A percentile compares a stretch with the other conserved stretches of the same genome.
phyloP scores from a whole-genome alignment of 2,797 vertebrate genomes.

The Mycteria americana region DNA sequence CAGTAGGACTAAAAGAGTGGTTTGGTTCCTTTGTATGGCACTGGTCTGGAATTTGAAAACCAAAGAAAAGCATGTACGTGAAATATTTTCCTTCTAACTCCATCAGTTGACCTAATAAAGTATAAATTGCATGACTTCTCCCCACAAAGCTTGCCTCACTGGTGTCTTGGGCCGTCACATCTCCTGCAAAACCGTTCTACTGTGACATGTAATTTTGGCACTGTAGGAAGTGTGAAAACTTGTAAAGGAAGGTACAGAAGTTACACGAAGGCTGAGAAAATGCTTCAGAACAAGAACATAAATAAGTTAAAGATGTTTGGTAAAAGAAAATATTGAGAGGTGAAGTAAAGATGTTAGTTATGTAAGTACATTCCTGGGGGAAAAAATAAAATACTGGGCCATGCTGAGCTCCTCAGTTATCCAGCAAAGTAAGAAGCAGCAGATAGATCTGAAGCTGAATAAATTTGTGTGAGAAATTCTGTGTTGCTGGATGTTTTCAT shows the following conservation, averaged over 20 bases:
- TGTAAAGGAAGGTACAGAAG: neutral
- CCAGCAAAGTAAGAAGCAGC: neutral
- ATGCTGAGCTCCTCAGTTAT: neutral
- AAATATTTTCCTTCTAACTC: neutral
- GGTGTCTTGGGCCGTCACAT: neutral
- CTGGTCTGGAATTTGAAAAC: neutral
- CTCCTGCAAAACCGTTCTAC: neutral
- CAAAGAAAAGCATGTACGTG: neutral
- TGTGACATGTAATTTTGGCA: neutral
- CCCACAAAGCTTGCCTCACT: neutral
- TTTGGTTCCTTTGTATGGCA: neutral
- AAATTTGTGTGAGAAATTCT: neutral
- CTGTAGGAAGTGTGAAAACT: neutral
- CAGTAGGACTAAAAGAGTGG: neutral
- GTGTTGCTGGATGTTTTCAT: neutral
- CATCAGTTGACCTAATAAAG: neutral
- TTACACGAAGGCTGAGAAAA: neutral
- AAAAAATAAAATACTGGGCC: neutral
- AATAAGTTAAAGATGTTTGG: neutral
- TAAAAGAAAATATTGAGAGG: neutral
- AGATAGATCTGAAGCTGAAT: neutral
- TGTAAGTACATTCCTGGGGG: neutral
- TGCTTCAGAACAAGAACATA: neutral
- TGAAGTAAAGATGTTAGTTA: neutral
- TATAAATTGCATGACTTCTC: neutral